A percentile compares a stretch with the other conserved stretches of the same genome.
Conservation (phyloP, 2,888 invertebrate species). For the Busseola fusca region DNA sequence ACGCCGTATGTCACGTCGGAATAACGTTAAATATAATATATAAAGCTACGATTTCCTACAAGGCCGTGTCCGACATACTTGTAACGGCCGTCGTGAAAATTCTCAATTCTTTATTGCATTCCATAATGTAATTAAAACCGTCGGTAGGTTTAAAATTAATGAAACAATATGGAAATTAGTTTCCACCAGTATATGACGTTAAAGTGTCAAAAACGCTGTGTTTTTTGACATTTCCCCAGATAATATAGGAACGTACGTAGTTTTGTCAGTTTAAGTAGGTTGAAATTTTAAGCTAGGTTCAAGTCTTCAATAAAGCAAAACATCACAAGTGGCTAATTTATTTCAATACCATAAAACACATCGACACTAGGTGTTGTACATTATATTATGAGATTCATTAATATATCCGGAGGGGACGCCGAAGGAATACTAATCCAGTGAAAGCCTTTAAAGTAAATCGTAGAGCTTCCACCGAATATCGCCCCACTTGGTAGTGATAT, state of each 20-base stretch:
- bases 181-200: not conserved
- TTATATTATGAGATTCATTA: conserved; percentile 53
- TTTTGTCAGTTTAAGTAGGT: not conserved
- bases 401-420: conserved; percentile 51
- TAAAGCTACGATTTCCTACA: not conserved
- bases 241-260: not conserved
- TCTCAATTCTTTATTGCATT: not conserved
- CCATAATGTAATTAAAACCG: too few species aligned
- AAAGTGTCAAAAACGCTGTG: not conserved
- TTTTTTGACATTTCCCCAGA: too few species aligned
- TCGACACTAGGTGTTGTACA: conserved; percentile 36
- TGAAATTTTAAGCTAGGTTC: not conserved
- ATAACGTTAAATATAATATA: not conserved
- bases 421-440: conserved; percentile 54
- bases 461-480: conserved; percentile 47
- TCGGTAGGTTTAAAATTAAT: too few species aligned
- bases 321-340: conserved; percentile 11
- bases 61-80: not conserved
- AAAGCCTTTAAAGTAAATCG: conserved; percentile 58
- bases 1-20: not conserved
- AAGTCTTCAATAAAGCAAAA: not conserved
- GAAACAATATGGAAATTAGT: too few species aligned
- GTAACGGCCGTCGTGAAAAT: not conserved
- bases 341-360: conserved; percentile 27
- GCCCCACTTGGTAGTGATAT: conserved; percentile 55